A percentile compares a stretch with the other conserved stretches of the same genome.
phyloP scores from a whole-genome alignment of 1,140 invertebrate genomes.

The Leptinotarsa lineolata region DNA sequence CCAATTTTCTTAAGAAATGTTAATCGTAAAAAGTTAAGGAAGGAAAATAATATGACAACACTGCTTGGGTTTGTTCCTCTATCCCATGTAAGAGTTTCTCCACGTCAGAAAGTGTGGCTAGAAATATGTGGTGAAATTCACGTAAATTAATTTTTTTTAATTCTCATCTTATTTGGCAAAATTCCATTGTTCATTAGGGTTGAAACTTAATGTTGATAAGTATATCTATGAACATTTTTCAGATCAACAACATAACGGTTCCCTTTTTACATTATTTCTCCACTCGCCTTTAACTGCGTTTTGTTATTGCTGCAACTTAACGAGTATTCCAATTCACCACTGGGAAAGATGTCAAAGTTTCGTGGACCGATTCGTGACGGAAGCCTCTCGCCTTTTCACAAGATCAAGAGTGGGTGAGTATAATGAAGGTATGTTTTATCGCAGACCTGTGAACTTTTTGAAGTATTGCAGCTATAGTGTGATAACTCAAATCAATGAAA shows the following conservation, averaged over 20 bases:
- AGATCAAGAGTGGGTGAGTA: slow-evolving; percentile 81
- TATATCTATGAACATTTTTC: slow-evolving; percentile 49
- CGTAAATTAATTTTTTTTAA: too few relatives aligned
- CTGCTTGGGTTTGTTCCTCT: too few relatives aligned
- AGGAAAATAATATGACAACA: too few relatives aligned
- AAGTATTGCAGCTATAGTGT: too few relatives aligned
- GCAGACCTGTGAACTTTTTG: too few relatives aligned
- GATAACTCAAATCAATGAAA: too few relatives aligned
- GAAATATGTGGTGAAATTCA: too few relatives aligned
- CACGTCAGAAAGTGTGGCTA: too few relatives aligned
- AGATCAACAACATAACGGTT: slow-evolving; percentile 91
- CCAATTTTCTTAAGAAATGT: too few relatives aligned
- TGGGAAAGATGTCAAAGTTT: slow-evolving; percentile 90
- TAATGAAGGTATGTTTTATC: slow-evolving; percentile 43
- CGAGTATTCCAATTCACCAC: slow-evolving; percentile 79
- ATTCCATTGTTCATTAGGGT: background rate
- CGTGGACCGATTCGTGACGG: slow-evolving; percentile 87
- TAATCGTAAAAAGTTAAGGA: too few relatives aligned
- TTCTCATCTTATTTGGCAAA: too few relatives aligned
- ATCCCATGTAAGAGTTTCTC: too few relatives aligned
- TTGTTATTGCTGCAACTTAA: slow-evolving; percentile 89
- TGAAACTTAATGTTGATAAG: background rate
- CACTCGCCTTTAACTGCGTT: slow-evolving; percentile 92
- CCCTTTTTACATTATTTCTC: slow-evolving; percentile 92
- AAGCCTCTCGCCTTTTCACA: slow-evolving; percentile 82